Percentiles rank a stretch among this genome's conserved stretches.
phyloP scores from a whole-genome alignment of 2,113 vertebrate species.

The Fulica atra region DNA sequence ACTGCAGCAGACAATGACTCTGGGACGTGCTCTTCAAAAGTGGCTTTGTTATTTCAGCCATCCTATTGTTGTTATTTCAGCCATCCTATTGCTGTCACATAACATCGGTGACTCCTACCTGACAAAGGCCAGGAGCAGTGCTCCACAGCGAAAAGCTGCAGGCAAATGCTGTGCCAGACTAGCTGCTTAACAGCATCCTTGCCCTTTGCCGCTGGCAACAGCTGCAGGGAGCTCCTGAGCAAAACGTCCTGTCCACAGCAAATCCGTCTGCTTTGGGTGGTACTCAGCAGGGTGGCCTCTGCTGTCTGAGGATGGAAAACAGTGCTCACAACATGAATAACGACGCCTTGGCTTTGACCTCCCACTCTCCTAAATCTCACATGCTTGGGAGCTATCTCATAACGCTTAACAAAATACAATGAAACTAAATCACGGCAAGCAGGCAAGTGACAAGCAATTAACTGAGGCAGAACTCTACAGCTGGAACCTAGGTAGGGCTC shows the following conservation, averaged over 20 bases:
- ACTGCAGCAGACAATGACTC: not conserved
- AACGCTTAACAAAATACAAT: not conserved
- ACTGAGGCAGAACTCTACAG: not conserved
- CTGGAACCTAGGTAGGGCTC: not conserved
- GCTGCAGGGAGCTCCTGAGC: not conserved
- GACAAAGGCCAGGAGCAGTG: not conserved
- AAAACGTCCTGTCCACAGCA: accelerated
- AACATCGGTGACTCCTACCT: not conserved
- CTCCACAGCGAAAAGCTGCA: not conserved
- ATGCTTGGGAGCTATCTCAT: not conserved
- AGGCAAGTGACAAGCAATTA: not conserved
- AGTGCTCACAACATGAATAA: not conserved
- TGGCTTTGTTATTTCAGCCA: not conserved
- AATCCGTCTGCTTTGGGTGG: accelerated
- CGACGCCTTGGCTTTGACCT: not conserved
- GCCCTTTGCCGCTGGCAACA: not conserved
- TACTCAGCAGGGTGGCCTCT: not conserved
- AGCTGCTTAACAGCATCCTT: not conserved
- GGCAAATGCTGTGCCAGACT: not conserved
- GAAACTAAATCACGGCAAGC: not conserved
- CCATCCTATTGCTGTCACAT: not conserved
- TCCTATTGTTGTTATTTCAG: not conserved
- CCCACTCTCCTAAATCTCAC: not conserved
- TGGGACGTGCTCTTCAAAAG: not conserved
- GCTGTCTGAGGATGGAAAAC: not conserved